Base-by-base conservation (phyloP, 2,797 vertebrate species). In the Coilia nasus region DNA sequence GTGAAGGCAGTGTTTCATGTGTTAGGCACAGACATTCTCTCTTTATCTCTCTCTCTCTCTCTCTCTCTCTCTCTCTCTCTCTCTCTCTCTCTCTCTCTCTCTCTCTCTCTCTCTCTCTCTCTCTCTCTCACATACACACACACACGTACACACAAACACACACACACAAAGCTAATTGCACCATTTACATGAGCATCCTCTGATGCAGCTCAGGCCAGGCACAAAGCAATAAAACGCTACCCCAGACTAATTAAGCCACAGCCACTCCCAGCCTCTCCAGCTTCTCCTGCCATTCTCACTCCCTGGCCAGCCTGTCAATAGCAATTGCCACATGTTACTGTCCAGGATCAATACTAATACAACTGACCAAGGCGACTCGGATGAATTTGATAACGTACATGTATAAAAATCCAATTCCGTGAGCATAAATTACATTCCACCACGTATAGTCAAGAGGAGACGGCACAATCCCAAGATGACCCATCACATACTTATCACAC, bases 401-500 rank as follows among this genome's bases (percentile, higher is more conserved):
- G 31, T 75, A 78, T 78, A 78, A 78, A 78, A 78, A 78, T 78
- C 35, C 35, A 78, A 78, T 78, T 41, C 71, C 71, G 21, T 19
- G 2, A 78, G 71, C 71, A 44, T 19, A 78, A 78, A 44, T 78
- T 41, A 21, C 71, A 78, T 78, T 78, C 31, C 35, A 19, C 35
- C 9, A 1, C 17, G 6, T 21, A 41, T 78, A 21, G 17, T 41
- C 19, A 5, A 5, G 71, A 41, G 71, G 67, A 71, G 12, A 10
- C 15, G 71, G 41, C 17, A 2, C 71, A 44, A 78, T 44, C 71
- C 31, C 7, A 19, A 78, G 71, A 17, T 21, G 71, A 44, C 17
- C 35, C 35, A 41, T 31, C 71, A 78, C 19, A 78, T 44, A 78
- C 35, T 78, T 78, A 78, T 41, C 71, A 44, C 6, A 78, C 31